Conservation (phyloP, 2,113 vertebrate species). For the Caracal caracal region DNA sequence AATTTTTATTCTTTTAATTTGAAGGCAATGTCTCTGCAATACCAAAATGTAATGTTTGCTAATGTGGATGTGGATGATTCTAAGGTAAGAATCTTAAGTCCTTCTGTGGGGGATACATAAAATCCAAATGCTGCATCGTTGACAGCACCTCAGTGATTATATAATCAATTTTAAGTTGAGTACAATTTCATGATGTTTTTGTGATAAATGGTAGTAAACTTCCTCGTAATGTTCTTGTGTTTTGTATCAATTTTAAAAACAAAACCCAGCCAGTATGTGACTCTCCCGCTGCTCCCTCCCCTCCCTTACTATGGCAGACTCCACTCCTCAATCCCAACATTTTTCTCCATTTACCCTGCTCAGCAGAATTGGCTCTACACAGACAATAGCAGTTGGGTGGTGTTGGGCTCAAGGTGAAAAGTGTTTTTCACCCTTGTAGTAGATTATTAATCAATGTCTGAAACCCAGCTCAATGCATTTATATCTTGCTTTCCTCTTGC, state of each 20-base stretch:
- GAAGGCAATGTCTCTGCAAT: slow-evolving; percentile 70
- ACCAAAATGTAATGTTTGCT: slow-evolving; percentile 60
- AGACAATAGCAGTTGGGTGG: not conserved
- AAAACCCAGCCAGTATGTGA: not conserved
- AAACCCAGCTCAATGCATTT: not conserved
- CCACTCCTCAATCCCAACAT: not conserved
- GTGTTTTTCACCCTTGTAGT: not conserved
- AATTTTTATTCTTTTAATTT: slow-evolving; percentile 66
- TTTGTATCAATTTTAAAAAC: not conserved
- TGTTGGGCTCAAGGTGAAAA: not conserved
- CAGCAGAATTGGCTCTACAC: not conserved
- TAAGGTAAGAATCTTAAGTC: slow-evolving; percentile 54
- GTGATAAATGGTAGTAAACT: not conserved
- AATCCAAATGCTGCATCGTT: not conserved
- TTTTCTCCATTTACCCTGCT: not conserved
- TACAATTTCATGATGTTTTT: not conserved
- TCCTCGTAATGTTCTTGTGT: not conserved
- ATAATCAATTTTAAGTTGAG: not conserved
- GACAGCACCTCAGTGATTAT: not conserved
- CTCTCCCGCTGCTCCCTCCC: not conserved
- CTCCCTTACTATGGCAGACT: rapidly evolving
- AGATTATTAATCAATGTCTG: slow-evolving; percentile 1
- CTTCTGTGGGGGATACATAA: not conserved
- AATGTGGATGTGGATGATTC: slow-evolving; percentile 71
- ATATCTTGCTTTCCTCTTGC: not conserved